phyloP scores from a whole-genome alignment of 1,140 invertebrate species.

The Daktulosphaira vitifoliae region DNA sequence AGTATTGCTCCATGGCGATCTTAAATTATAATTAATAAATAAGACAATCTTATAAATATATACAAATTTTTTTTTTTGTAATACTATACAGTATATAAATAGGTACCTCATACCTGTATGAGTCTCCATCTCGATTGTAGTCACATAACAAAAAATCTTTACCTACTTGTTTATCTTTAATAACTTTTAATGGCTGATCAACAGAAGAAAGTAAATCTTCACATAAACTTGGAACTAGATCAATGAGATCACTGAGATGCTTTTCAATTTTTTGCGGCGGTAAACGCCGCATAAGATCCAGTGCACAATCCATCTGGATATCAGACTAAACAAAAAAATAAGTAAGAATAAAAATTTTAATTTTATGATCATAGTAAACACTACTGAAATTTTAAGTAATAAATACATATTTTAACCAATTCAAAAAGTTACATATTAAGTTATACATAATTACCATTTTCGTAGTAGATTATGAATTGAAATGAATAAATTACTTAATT shows the following conservation, averaged over 20 bases:
- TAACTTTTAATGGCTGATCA: conserved; percentile 97
- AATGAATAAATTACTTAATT: too few relatives aligned
- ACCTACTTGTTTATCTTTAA: conserved; percentile 84
- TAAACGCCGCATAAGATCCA: conserved; percentile 96
- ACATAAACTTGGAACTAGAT: conserved; percentile 88
- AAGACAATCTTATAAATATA: not conserved
- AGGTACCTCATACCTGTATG: conserved; percentile 85
- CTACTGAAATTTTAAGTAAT: too few relatives aligned
- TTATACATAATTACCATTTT: too few relatives aligned
- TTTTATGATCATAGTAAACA: too few relatives aligned
- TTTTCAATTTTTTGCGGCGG: conserved; percentile 99
- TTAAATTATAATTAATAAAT: conserved; percentile 41
- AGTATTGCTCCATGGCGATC: conserved; percentile 98
- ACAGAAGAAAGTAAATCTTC: conserved; percentile 96
- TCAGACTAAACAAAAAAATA: conserved; percentile 64
- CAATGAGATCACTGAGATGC: conserved; percentile 94
- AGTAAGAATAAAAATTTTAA: not conserved
- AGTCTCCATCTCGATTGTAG: conserved; percentile 98
- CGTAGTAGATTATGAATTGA: too few relatives aligned
- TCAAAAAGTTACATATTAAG: too few relatives aligned
- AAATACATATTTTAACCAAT: too few relatives aligned
- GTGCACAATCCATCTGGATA: conserved; percentile 94
- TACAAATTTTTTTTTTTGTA: not conserved
- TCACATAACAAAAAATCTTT: conserved; percentile 98
- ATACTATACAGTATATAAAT: too few relatives aligned